Evolutionary conservation across 2,888 invertebrate species (phyloP), one percentile per base, ranked within the genome.

Genomic region (Paralinhomoeus sp.): DNA sequence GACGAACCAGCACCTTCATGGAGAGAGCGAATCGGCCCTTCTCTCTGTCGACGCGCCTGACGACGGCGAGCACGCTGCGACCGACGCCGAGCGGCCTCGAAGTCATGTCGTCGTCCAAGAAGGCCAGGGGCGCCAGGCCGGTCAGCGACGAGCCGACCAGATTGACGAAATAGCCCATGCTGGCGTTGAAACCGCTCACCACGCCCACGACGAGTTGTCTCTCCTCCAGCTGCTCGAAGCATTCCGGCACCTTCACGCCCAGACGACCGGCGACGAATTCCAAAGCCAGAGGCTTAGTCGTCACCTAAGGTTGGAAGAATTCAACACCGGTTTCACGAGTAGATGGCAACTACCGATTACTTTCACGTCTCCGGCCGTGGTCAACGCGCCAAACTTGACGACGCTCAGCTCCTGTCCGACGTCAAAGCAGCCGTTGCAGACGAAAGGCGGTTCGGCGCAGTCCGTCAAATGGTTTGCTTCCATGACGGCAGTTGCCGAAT

Each of bases 51-150:
- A 46, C 36, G 3, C 18, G 17, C 1, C 13, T 23, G 23, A 46
- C 36, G 31, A 31, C 31, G 18, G 20, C 46, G 1, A 46, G 20
- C 21, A 46, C 46, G 17, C 41, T 43, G 37, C 41, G 44, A 12
- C 46, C 46, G 15, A 38, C 33, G 23, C 33, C n/a, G 17, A 43
- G 36, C 17, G 31, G 41, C 12, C 1, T 24, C 34, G 38, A 37
- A 24, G 3, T 31, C 5, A 12, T 5, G 27, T 31, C 40, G 2
- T n/a, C 31, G 21, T 40, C 40, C 27, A 31, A 27, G 31, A 20
- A 21, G 2, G 24, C n/a, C 20, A 20, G 31, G 13, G 40, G 33
- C 9, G 40, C 40, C 31, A 40, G 21, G 24, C 24, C 40, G 17
- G 35, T n/a, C 5, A 35, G 17, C 3, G 35, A 3, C 3, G n/a